These are phyloP conservation scores for Piaya cayana DNA, from an alignment of 2,113 vertebrate genomes.

Conservation along the genomic window DNA sequence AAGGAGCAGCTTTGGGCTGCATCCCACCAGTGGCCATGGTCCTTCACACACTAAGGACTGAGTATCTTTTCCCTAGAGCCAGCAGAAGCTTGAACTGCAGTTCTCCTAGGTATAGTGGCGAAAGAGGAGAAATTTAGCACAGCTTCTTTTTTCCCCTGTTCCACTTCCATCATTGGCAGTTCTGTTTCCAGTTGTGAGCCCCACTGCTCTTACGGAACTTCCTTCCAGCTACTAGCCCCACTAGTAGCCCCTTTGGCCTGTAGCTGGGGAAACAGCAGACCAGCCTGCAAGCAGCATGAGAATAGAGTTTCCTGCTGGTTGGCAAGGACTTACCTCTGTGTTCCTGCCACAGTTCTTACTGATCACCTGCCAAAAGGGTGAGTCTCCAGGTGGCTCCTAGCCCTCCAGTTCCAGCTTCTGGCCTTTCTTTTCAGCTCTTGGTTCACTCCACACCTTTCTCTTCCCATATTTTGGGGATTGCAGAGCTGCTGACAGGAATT, in stretches of 20 bases:
- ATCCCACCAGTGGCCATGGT: not conserved
- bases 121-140: not conserved
- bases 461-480: not conserved
- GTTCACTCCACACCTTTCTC: not conserved
- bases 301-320: not conserved
- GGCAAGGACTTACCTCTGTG: not conserved
- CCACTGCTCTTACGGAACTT: not conserved
- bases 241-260: not conserved
- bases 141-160: not conserved
- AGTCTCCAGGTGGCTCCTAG: not conserved
- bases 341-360: not conserved
- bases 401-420: not conserved
- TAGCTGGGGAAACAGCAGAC: not conserved
- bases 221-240: not conserved
- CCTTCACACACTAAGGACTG: not conserved
- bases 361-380: not conserved
- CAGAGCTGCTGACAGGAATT: not conserved
- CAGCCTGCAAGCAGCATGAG: rapidly evolving
- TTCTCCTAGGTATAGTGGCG: not conserved
- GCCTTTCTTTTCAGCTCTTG: not conserved
- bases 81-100: not conserved
- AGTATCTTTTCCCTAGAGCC: not conserved
- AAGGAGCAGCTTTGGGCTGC: not conserved
- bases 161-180: rapidly evolving
- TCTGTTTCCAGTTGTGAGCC: not conserved